A percentile compares a stretch with the other conserved stretches of the same genome.
Evolutionary conservation across 2,888 invertebrate genomes (phyloP).

Genomic region (Ctena decussata): DNA sequence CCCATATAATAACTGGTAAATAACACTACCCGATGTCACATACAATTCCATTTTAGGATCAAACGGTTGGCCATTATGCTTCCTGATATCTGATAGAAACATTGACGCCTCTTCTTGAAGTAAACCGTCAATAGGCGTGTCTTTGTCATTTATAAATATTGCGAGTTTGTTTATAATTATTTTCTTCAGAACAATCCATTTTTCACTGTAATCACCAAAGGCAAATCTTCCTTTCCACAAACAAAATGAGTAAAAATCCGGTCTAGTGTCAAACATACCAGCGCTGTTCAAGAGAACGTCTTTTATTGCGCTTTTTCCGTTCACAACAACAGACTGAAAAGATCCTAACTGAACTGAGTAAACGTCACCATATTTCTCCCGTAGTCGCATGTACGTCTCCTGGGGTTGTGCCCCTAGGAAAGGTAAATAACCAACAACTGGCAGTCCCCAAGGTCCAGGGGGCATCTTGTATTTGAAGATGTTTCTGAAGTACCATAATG

Average conservation of each 20-base stretch:
- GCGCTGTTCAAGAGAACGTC: conserved; percentile 7
- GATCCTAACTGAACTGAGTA: conserved; percentile 51
- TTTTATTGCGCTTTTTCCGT: conserved; percentile 37
- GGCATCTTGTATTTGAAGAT: conserved; percentile 1
- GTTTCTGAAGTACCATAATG: neutral
- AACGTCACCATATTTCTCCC: conserved; percentile 50
- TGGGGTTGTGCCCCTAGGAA: conserved; percentile 47
- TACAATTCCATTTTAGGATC: conserved; percentile 12
- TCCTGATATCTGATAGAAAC: neutral
- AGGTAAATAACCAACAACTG: conserved; percentile 59
- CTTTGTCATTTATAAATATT: conserved; percentile 20
- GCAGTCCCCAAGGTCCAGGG: conserved; percentile 56
- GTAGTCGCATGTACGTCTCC: conserved; percentile 34
- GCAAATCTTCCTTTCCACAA: conserved; percentile 7
- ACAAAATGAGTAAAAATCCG: conserved; percentile 18
- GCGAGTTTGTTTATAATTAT: conserved; percentile 20
- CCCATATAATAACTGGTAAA: conserved; percentile 45
- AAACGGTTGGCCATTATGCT: conserved; percentile 4
- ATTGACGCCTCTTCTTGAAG: neutral
- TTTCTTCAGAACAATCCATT: conserved; percentile 23
- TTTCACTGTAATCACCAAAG: conserved; percentile 15
- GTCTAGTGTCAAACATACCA: conserved; percentile 38
- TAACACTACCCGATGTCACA: conserved; percentile 22
- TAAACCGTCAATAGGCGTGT: conserved; percentile 3
- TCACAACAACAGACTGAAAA: conserved; percentile 45